Conservation (phyloP, 2,113 vertebrate genomes). For the Seriola aureovittata region DNA sequence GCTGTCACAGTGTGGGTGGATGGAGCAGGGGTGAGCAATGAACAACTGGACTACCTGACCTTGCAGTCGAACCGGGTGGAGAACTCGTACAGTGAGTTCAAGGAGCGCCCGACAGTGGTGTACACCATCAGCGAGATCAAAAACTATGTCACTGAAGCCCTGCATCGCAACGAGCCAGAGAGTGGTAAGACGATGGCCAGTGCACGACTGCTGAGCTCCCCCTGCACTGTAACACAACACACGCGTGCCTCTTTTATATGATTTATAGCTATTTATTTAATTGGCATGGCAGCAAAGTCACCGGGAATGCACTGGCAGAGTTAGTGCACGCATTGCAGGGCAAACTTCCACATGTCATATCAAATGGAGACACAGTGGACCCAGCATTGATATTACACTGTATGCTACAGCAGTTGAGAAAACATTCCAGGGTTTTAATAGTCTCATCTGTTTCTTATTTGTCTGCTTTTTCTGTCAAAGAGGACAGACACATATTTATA, state of each 20-base stretch:
- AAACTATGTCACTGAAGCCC: conserved; percentile 84
- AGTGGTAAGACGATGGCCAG: conserved; percentile 78
- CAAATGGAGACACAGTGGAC: conserved; percentile 46
- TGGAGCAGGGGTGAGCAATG: conserved; percentile 84
- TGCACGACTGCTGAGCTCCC: not conserved
- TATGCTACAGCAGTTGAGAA: conserved; percentile 48
- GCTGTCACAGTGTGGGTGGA: conserved; percentile 89
- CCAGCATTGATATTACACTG: conserved; percentile 44
- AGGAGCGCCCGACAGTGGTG: conserved; percentile 86
- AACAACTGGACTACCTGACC: conserved; percentile 91
- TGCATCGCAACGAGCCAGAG: conserved; percentile 83
- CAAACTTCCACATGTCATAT: conserved; percentile 46
- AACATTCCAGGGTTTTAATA: conserved; percentile 64
- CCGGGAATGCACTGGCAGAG: conserved; percentile 32
- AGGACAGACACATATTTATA: conserved; percentile 32
- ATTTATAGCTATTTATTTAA: conserved; percentile 34
- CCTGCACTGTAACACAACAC: conserved; percentile 5
- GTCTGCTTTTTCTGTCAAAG: conserved; percentile 47
- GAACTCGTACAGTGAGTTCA: conserved; percentile 84
- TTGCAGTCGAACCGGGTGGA: conserved; percentile 93
- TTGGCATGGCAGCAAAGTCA: conserved; percentile 16
- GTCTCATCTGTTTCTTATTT: conserved; percentile 72
- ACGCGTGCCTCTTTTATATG: conserved; percentile 6
- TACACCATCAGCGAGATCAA: conserved; percentile 88
- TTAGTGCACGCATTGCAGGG: conserved; percentile 20